Percentiles rank a stretch among this genome's conserved stretches.
Evolutionary conservation across 2,113 vertebrate genomes (phyloP).

Genomic region (Petaurus breviceps): DNA sequence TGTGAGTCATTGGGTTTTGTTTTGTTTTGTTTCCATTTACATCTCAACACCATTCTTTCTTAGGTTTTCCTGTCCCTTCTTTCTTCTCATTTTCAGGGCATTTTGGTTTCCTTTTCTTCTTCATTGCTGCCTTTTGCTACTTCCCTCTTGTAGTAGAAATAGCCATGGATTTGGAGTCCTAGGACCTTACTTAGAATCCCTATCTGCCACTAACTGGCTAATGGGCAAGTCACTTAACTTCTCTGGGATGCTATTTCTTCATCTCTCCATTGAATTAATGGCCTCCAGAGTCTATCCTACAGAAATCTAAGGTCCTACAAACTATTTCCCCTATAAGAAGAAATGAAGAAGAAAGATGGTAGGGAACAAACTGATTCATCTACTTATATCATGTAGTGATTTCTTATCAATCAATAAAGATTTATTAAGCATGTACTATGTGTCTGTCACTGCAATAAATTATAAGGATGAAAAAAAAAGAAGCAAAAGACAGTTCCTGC

Average conservation of each 20-base stretch:
- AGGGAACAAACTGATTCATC: not conserved
- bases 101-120: conserved; percentile 39
- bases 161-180: not conserved
- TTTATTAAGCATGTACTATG: not conserved
- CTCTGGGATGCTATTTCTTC: not conserved
- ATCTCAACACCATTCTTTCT: not conserved
- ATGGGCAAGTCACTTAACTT: not conserved
- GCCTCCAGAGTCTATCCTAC: not conserved
- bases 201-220: not conserved
- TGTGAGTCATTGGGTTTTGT: not conserved
- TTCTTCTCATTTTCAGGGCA: not conserved
- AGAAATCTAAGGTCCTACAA: conserved; percentile 25
- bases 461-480: too few species aligned
- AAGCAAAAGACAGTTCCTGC: not conserved
- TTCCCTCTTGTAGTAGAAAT: not conserved
- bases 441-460: not conserved
- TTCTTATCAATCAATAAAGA: not conserved
- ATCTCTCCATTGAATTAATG: not conserved
- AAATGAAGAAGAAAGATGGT: not conserved
- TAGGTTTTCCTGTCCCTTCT: not conserved
- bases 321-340: not conserved
- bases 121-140: not conserved
- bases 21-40: not conserved
- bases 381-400: not conserved
- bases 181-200: not conserved